Evolutionary conservation across 1,140 invertebrate species (phyloP), one percentile per base, ranked within the genome.

Genomic region (Nebria ingens): DNA sequence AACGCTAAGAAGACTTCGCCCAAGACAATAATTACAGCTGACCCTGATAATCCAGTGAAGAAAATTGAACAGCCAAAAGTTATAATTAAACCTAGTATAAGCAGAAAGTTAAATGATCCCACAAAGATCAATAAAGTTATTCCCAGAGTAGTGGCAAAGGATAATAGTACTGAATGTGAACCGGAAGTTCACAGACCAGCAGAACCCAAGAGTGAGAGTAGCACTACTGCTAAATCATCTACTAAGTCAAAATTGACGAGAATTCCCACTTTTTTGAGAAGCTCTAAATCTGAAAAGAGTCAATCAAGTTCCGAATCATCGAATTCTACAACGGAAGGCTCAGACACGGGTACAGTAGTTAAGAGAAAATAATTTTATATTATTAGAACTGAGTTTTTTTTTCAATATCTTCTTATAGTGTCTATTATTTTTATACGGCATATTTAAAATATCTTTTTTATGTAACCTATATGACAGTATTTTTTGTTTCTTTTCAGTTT

Each of bases 331-430:
- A 68, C 65, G 0, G 67, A 67, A 53, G 64, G 63, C 51, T 68
- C 67, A 0, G 69, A 71, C 53, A 71, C 69, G 11, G 69, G 69
- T 49, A 71, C 69, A 2, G 68, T 71, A 11, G 67, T 71, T 6
- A 66, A 66, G 23, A 59, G 53, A 53, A 13, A 54, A 12, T 12
- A 45, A 45, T 6, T 29, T 29, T 29, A 6, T 6, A 6, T 45
- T 4, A 45, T 12, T 45, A 11, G 40, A 45, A 45, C 40, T 45
- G 40, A 45, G 4, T 17, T 45, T 45, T 45, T 45, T 17, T 6
- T 45, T 11, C 15, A 11, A 45, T 45, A 45, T n/a, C n/a, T n/a
- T n/a, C n/a, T n/a, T n/a, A n/a, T 29, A 29, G 25, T 13, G 4
- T 29, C 25, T 29, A 29, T 6, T 29, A 29, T 45, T 45, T 45